A percentile compares a stretch with the other conserved stretches of the same genome.
phyloP scores from a whole-genome alignment of 1,140 invertebrate genomes.

The Drosophila subobscura region DNA sequence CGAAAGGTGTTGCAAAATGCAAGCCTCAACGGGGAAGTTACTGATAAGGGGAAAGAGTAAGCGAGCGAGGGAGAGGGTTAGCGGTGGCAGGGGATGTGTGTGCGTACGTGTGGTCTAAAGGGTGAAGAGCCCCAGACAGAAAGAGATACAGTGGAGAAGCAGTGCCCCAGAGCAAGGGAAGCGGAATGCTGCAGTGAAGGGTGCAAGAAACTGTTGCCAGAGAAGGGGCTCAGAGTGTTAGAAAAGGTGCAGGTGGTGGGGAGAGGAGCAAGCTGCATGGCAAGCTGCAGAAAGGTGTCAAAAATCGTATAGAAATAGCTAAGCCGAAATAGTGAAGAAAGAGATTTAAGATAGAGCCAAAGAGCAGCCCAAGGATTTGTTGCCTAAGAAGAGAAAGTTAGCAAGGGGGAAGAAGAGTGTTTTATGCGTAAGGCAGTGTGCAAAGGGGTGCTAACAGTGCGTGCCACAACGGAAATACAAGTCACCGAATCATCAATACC shows the following conservation, averaged over 20 bases:
- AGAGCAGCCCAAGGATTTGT: too few relatives aligned
- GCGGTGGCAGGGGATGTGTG: not conserved
- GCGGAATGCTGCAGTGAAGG: not conserved
- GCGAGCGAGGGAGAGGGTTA: not conserved
- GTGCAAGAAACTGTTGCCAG: not conserved
- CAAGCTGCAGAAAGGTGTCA: too few relatives aligned
- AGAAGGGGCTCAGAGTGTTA: too few relatives aligned
- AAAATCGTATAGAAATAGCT: too few relatives aligned
- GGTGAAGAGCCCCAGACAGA: not conserved
- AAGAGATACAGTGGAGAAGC: not conserved
- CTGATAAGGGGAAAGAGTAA: not conserved
- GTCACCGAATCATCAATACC: not conserved
- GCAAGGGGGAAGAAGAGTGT: too few relatives aligned
- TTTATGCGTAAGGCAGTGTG: too few relatives aligned
- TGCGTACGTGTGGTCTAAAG: not conserved
- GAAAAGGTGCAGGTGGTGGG: too few relatives aligned
- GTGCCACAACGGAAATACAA: constrained; percentile 6
- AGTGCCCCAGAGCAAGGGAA: not conserved
- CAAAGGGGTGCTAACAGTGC: constrained; percentile 22
- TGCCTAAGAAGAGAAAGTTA: too few relatives aligned
- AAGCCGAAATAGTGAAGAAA: too few relatives aligned
- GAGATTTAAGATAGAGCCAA: too few relatives aligned
- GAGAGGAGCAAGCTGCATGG: too few relatives aligned
- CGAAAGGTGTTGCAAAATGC: constrained; percentile 42
- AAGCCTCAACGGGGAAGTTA: too few relatives aligned